Conservation (phyloP, 2,113 vertebrate genomes). For the human (Homo sapiens) region DNA sequence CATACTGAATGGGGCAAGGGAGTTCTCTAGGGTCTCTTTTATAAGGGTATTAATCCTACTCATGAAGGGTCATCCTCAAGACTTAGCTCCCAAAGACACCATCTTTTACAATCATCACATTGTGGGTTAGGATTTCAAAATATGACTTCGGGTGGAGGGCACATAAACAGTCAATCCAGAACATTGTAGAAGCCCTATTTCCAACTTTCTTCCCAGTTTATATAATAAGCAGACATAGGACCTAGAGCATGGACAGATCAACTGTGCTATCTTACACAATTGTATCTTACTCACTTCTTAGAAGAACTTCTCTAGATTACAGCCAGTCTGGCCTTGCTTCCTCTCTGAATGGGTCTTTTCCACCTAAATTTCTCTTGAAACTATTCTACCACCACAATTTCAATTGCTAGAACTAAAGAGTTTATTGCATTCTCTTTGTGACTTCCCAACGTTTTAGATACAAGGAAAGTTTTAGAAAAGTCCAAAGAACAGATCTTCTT, state of each 20-base stretch:
- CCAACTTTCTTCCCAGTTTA: background rate
- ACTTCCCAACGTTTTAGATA: background rate
- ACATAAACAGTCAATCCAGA: background rate
- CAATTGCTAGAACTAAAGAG: background rate
- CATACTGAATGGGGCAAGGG: fast-evolving
- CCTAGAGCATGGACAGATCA: background rate
- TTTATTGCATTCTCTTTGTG: background rate
- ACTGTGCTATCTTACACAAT: background rate
- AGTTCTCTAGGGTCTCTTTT: background rate
- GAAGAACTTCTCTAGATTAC: background rate
- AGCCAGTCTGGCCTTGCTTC: background rate
- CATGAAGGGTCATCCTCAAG: background rate
- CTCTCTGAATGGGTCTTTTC: background rate
- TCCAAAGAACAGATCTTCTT: background rate
- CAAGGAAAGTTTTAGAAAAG: background rate
- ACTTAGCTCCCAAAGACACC: background rate
- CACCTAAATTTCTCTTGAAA: background rate
- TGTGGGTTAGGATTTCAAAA: background rate
- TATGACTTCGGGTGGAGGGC: background rate
- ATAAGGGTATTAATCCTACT: background rate
- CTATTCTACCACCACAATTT: background rate
- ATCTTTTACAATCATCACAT: background rate
- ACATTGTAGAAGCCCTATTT: background rate
- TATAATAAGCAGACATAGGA: background rate
- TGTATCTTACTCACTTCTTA: background rate